These are phyloP conservation scores for Cygnus atratus DNA, from an alignment of 2,113 vertebrate genomes.

Conservation along the genomic window DNA sequence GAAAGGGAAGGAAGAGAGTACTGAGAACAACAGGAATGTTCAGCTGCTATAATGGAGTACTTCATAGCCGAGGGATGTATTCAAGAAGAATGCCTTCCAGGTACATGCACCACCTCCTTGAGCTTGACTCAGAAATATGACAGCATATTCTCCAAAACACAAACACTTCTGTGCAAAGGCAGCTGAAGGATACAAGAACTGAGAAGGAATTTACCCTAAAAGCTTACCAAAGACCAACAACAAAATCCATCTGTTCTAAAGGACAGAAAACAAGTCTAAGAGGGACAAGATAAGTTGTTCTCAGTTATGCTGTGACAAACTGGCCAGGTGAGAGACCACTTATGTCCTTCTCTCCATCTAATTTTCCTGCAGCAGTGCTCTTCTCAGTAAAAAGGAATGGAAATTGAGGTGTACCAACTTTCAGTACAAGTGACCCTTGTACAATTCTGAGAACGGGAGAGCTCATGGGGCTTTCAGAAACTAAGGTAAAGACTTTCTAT, in stretches of 20 bases:
- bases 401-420: conserved; percentile 21
- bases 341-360: background rate
- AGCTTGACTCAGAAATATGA: background rate
- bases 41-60: conserved; percentile 5
- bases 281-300: conserved; percentile 42
- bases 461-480: conserved; percentile 41
- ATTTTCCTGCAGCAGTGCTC: conserved; percentile 10
- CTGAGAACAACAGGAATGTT: conserved; percentile 43
- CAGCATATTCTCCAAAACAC: background rate
- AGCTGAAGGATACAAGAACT: background rate
- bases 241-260: background rate
- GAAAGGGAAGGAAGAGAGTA: background rate
- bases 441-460: conserved; percentile 32
- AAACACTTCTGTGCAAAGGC: background rate
- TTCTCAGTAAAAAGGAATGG: conserved; percentile 28
- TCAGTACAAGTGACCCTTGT: background rate
- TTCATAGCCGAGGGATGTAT: conserved; percentile 34
- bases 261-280: background rate
- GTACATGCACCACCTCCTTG: background rate
- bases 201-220: background rate
- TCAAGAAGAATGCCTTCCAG: background rate
- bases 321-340: background rate
- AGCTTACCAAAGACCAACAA: background rate
- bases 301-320: background rate
- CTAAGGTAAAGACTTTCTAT: conserved; percentile 63